These are phyloP conservation scores for Entomobrya proxima DNA, from an alignment of 2,888 invertebrate genomes.

Conservation along the genomic window DNA sequence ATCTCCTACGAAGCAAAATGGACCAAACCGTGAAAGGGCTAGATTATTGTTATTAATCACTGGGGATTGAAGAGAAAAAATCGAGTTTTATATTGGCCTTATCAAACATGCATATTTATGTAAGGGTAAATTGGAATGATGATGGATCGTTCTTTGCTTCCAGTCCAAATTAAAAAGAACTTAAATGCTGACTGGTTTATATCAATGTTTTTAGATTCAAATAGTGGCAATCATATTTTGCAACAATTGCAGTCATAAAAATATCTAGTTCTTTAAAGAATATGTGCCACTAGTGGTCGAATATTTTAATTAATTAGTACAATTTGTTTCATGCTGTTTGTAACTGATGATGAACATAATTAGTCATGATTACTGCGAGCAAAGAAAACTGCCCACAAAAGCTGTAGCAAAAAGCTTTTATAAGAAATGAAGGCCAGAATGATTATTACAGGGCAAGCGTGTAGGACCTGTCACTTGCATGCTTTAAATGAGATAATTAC, in stretches of 20 bases:
- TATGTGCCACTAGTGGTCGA: neutral
- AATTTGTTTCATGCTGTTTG: slow-evolving; percentile 42
- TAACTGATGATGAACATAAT: slow-evolving; percentile 29
- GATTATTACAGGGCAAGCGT: slow-evolving; percentile 15
- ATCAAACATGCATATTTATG: neutral
- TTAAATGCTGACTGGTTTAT: too few species aligned
- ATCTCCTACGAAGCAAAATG: slow-evolving; percentile 34
- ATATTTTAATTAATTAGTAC: slow-evolving; percentile 37
- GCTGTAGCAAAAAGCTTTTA: slow-evolving; percentile 11
- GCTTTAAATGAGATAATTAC: slow-evolving; percentile 54
- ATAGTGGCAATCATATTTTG: too few species aligned
- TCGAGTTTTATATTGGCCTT: neutral
- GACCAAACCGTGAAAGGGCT: neutral
- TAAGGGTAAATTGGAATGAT: neutral
- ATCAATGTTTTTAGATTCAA: too few species aligned
- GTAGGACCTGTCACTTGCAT: slow-evolving; percentile 54
- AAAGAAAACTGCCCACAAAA: slow-evolving; percentile 34
- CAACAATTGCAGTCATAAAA: too few species aligned
- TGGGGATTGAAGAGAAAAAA: slow-evolving; percentile 22
- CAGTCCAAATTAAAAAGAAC: too few species aligned
- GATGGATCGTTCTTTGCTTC: too few species aligned
- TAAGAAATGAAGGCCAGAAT: slow-evolving; percentile 36
- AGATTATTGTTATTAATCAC: slow-evolving; percentile 50
- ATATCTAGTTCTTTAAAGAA: too few species aligned
- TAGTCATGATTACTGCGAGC: slow-evolving; percentile 28